Percentiles rank a stretch among this genome's conserved stretches.
These are phyloP conservation scores for Nothobranchius furzeri DNA, from an alignment of 2,113 vertebrate species.

Conservation along the genomic window DNA sequence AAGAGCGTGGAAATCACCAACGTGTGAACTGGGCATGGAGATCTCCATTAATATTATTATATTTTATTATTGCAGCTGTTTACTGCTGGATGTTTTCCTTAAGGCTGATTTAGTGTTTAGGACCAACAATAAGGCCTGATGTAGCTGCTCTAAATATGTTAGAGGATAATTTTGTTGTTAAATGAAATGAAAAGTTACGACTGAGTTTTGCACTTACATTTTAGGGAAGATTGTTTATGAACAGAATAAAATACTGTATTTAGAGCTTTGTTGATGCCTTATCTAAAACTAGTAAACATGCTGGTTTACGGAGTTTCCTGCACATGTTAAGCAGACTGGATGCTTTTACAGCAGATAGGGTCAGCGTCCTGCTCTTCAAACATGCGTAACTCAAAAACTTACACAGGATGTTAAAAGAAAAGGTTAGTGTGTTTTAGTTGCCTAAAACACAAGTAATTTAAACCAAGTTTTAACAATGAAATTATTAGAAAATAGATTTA, in stretches of 20 bases:
- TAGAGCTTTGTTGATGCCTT: conserved; percentile 46
- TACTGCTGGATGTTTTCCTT: conserved; percentile 25
- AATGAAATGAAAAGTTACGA: not conserved
- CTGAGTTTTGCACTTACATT: too few species aligned
- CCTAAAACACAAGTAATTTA: too few species aligned
- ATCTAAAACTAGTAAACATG: conserved; percentile 13
- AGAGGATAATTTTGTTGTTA: not conserved
- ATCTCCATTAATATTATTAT: conserved; percentile 10
- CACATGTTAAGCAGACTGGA: too few species aligned
- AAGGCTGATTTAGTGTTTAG: not conserved
- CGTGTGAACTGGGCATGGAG: conserved; percentile 51
- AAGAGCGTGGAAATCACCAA: conserved; percentile 74
- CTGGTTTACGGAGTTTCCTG: conserved; percentile 3
- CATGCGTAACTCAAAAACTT: too few species aligned
- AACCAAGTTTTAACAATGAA: too few species aligned
- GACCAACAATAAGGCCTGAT: conserved; percentile 4
- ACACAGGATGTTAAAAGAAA: too few species aligned
- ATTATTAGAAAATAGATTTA: too few species aligned
- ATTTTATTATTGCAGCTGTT: conserved; percentile 23
- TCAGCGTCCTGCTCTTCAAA: too few species aligned
- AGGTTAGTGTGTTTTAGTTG: too few species aligned
- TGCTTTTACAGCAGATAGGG: too few species aligned
- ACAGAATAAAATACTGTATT: too few species aligned
- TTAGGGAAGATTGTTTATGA: too few species aligned
- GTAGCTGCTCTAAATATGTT: not conserved